A percentile compares a stretch with the other conserved stretches of the same genome.
phyloP scores from a whole-genome alignment of 2,113 vertebrate genomes.

The Pitta sordida region DNA sequence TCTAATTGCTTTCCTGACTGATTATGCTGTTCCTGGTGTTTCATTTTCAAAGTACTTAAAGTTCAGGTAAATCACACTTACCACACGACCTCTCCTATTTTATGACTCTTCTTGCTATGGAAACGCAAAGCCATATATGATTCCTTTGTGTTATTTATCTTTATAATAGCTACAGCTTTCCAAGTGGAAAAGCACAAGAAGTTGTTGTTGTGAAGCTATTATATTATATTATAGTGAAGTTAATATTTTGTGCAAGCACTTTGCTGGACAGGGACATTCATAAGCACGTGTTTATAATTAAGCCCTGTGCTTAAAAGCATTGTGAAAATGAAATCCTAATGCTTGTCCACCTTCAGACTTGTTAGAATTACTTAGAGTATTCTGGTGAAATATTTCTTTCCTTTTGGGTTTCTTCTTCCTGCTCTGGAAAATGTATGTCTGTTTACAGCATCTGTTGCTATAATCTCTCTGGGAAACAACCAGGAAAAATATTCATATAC shows the following conservation, averaged over 20 bases:
- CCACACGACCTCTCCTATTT: conserved; percentile 32
- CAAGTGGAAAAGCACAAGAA: not conserved
- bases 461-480: not conserved
- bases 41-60: conserved; percentile 61
- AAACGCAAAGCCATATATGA: not conserved
- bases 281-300: conserved; percentile 34
- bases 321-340: not conserved
- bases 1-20: conserved; percentile 58
- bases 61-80: conserved; percentile 59
- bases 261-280: not conserved
- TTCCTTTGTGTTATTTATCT: not conserved
- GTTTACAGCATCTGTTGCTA: not conserved
- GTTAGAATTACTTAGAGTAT: conserved; percentile 26
- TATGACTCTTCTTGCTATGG: not conserved
- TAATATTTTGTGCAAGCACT: not conserved
- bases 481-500: not conserved
- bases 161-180: not conserved
- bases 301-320: not conserved
- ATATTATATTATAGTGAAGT: not conserved
- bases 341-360: not conserved
- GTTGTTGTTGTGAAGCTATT: not conserved
- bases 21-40: conserved; percentile 63
- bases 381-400: conserved; percentile 4
- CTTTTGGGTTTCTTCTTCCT: conserved; percentile 39
- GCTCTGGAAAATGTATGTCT: conserved; percentile 8